Evolutionary conservation across 1,140 invertebrate species (phyloP).

Genomic region (Cotesia typhae): DNA sequence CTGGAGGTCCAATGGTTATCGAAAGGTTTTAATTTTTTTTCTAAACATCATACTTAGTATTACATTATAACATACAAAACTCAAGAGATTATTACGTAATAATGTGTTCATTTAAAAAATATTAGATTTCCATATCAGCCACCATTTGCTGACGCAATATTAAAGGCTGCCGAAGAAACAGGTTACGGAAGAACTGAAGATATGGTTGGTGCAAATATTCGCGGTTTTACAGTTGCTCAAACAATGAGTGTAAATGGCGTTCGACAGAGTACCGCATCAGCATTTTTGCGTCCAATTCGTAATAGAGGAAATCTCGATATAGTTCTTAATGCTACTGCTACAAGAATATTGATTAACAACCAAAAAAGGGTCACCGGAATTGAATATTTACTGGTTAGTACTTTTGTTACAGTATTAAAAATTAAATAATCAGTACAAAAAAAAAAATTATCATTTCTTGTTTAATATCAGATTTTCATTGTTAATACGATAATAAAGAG

Average conservation of each 20-base stretch:
- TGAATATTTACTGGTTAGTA: slow-evolving; percentile 45
- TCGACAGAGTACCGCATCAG: slow-evolving; percentile 71
- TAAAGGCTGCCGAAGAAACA: slow-evolving; percentile 69
- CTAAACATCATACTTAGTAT: neutral
- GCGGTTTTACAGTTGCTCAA: slow-evolving; percentile 63
- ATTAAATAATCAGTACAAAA: neutral
- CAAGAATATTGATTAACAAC: slow-evolving; percentile 58
- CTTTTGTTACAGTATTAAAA: neutral
- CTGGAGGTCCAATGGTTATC: slow-evolving; percentile 63
- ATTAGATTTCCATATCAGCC: slow-evolving; percentile 67
- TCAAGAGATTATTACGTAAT: neutral
- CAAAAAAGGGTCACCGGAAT: slow-evolving; percentile 45
- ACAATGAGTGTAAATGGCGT: slow-evolving; percentile 71
- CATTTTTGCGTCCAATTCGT: slow-evolving; percentile 71
- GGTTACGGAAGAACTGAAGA: slow-evolving; percentile 69
- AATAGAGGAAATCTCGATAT: slow-evolving; percentile 76
- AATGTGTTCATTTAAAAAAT: neutral
- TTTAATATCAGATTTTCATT: no score
- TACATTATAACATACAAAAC: neutral
- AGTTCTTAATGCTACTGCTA: slow-evolving; percentile 72
- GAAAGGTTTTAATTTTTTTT: slow-evolving; percentile 61
- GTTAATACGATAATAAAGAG: no score
- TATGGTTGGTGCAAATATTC: slow-evolving; percentile 67
- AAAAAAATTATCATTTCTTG: neutral
- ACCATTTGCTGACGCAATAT: slow-evolving; percentile 65